These are phyloP conservation scores for Channa maculata DNA, from an alignment of 2,113 vertebrate genomes.

Conservation along the genomic window DNA sequence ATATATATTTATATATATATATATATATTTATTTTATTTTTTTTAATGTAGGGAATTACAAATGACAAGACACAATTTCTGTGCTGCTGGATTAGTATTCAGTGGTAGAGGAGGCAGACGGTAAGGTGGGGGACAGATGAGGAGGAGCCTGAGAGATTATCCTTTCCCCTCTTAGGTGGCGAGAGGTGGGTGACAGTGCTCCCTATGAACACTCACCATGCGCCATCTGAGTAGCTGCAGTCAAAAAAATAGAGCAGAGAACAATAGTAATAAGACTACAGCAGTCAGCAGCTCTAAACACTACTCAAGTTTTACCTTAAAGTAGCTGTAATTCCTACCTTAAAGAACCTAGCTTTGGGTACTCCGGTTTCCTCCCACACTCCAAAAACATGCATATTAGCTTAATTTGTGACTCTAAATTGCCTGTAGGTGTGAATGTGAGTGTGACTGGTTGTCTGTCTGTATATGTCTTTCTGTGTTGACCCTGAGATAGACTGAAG, in stretches of 20 bases:
- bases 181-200: not conserved
- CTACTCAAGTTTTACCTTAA: not conserved
- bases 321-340: not conserved
- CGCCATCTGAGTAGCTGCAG: constrained; percentile 74
- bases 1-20: no score
- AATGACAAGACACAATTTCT: constrained; percentile 97
- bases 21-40: constrained; percentile 13
- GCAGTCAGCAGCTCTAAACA: constrained; percentile 7
- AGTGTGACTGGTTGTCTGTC: no score
- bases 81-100: constrained; percentile 88
- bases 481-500: no score
- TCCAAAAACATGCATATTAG: no score
- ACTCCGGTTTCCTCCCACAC: no score
- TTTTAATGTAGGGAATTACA: constrained; percentile 86
- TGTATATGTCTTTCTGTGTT: no score
- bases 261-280: not conserved
- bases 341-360: not conserved
- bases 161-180: constrained; percentile 8
- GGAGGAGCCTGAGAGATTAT: constrained; percentile 50
- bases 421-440: no score
- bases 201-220: constrained; percentile 55
- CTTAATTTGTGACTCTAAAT: no score
- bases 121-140: constrained; percentile 73
- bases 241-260: constrained; percentile 31
- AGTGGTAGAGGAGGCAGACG: constrained; percentile 87